Base-by-base conservation (phyloP, 2,888 invertebrate species). In the Spodoptera picta region DNA sequence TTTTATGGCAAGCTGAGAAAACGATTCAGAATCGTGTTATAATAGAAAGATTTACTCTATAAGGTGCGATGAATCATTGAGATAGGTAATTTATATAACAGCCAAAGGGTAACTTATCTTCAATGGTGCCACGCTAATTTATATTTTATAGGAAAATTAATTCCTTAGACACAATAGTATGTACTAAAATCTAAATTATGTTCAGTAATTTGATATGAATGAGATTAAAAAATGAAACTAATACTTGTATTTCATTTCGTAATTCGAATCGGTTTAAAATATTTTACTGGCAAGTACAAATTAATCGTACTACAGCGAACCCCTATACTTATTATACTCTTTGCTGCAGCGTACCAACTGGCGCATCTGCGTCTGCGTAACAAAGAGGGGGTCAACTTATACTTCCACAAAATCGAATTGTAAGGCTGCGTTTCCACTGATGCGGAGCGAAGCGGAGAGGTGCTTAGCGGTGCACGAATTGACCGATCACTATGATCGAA, bases 191-290 rank as follows among this genome's bases (percentile, higher is more conserved):
- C 81, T 90, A 92, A 93, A 88, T 91, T 92, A 93, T 93, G 92
- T 93, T 92, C 93, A 85, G 85, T 93, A 91, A 91, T 93, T 93
- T 94, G 92, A 92, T 93, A 94, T 93, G 88, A 84, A 89, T 89
- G 93, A 94, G 92, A 93, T 92, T 93, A 93, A 93, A 93, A 91
- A 86, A 81, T 82, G 73, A 83, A 86, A 86, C 75, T 71, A 82
- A 83, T 27, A 65, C 47, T 51, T 41, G 76, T 67, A 73, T 85
- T 83, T 84, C 75, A 9, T 55, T 58, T 11, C 27, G 27, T 27
- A 4, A 27, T 27, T 27, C 19, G 1, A 19, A 19, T 19, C 19
- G 19, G 19, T 2, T 19, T 19, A 19, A 19, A 19, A 1, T 19
- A 19, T 19, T 19, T 19, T 19, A 1, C 19, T 19, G 19, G 19